A percentile compares a stretch with the other conserved stretches of the same genome.
Conservation (phyloP, 2,888 invertebrate genomes). For the Strigamia transsilvanica region DNA sequence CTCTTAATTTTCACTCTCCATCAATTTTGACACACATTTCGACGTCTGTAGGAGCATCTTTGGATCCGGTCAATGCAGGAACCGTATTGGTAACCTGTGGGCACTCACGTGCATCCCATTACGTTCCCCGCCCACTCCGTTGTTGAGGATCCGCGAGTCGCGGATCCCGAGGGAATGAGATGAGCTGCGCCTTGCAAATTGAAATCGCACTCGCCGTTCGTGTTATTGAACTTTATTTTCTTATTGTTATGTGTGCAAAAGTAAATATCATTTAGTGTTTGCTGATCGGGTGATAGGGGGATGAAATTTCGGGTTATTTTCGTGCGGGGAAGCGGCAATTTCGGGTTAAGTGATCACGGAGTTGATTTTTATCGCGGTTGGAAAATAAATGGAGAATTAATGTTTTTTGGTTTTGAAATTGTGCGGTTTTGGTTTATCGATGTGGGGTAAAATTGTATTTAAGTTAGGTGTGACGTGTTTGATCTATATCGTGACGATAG, state of each 20-base stretch:
- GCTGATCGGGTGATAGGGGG: not conserved
- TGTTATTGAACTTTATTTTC: slow-evolving; percentile 41
- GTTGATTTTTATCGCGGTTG: not conserved
- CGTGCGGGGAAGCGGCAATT: not conserved
- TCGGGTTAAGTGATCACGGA: not conserved
- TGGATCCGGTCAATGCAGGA: slow-evolving; percentile 17
- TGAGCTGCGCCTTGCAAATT: slow-evolving; percentile 1
- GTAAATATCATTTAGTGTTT: not conserved
- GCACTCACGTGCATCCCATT: slow-evolving; percentile 37
- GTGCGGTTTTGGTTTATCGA: not conserved
- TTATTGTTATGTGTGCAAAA: not conserved
- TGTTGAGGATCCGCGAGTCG: not conserved
- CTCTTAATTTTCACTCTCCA: slow-evolving; percentile 22
- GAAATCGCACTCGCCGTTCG: not conserved
- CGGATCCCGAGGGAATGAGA: slow-evolving; percentile 31
- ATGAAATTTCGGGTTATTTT: not conserved
- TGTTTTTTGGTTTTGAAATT: not conserved
- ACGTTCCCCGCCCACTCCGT: not conserved
- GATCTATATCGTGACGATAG: slow-evolving; percentile 41
- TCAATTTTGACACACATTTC: slow-evolving; percentile 40
- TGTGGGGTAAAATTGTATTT: not conserved
- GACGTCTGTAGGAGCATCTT: slow-evolving; percentile 25
- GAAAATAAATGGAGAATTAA: not conserved
- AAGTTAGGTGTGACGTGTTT: slow-evolving; percentile 25
- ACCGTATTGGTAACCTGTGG: slow-evolving; percentile 39